These are phyloP conservation scores for Fulmarus glacialis DNA, from an alignment of 2,113 vertebrate species.

Conservation along the genomic window DNA sequence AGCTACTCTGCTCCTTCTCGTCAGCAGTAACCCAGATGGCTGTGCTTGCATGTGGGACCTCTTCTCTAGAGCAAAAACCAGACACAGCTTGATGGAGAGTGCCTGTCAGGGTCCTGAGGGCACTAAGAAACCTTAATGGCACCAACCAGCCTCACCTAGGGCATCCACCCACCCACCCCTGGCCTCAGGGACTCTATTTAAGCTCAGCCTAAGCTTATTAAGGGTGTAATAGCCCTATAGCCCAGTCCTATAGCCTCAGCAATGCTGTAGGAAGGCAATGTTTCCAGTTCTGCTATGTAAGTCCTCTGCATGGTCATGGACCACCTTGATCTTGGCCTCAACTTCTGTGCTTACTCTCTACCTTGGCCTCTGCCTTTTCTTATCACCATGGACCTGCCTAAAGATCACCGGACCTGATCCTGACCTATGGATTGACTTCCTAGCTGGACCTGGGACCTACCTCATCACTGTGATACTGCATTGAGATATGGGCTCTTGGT, in stretches of 20 bases:
- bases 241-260: rapidly evolving
- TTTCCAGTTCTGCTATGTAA: rapidly evolving
- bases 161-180: not conserved
- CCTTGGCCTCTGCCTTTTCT: not conserved
- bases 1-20: not conserved
- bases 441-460: not conserved
- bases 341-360: rapidly evolving
- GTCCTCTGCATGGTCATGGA: not conserved
- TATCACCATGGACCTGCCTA: not conserved
- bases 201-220: rapidly evolving
- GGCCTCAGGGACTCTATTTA: not conserved
- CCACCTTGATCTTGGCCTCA: not conserved
- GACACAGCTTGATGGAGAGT: not conserved
- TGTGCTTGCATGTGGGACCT: not conserved
- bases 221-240: not conserved
- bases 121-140: not conserved
- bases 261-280: rapidly evolving
- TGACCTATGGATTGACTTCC: not conserved
- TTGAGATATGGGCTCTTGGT: not conserved
- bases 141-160: not conserved
- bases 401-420: not conserved
- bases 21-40: too few species aligned
- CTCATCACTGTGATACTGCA: rapidly evolving
- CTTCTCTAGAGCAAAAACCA: not conserved
- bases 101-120: not conserved